phyloP scores from a whole-genome alignment of 2,113 vertebrate species.

The Cromileptes altivelis region DNA sequence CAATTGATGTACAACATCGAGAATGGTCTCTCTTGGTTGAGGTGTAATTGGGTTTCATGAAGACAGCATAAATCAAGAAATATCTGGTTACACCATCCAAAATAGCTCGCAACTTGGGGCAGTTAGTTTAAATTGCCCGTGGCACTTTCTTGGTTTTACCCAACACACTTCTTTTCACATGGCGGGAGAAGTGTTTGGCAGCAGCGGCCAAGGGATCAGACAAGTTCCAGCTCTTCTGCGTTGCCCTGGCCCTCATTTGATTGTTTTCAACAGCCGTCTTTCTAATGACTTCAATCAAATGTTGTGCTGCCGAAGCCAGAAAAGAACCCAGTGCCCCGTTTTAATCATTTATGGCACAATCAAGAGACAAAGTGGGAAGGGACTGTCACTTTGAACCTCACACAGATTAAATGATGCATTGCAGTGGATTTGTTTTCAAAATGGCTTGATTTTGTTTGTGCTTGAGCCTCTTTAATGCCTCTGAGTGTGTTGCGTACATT shows the following conservation, averaged over 20 bases:
- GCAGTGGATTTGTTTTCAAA: conserved; percentile 27
- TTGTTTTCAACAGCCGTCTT: conserved; percentile 42
- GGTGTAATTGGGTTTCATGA: conserved; percentile 49
- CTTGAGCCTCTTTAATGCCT: neutral
- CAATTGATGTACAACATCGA: conserved; percentile 34
- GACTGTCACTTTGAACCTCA: conserved; percentile 26
- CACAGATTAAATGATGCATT: conserved; percentile 47
- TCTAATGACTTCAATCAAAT: conserved; percentile 50
- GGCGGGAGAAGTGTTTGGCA: conserved; percentile 22
- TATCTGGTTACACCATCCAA: conserved; percentile 38
- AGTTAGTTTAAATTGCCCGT: conserved; percentile 18
- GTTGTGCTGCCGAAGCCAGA: conserved; percentile 19
- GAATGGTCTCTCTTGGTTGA: conserved; percentile 27
- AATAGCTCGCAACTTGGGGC: conserved; percentile 14
- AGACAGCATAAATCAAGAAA: conserved; percentile 40
- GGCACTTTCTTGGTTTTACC: conserved; percentile 31
- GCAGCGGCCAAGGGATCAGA: conserved; percentile 14
- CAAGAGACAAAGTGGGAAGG: conserved; percentile 21
- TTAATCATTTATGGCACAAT: conserved; percentile 54
- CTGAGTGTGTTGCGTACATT: neutral
- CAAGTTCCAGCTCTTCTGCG: conserved; percentile 11
- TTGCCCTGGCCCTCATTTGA: conserved; percentile 41
- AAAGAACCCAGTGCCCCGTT: conserved; percentile 24
- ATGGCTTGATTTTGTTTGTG: conserved; percentile 43
- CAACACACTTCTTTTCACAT: conserved; percentile 20